phyloP scores from a whole-genome alignment of 1,140 invertebrate genomes.

The Prorops nasuta region DNA sequence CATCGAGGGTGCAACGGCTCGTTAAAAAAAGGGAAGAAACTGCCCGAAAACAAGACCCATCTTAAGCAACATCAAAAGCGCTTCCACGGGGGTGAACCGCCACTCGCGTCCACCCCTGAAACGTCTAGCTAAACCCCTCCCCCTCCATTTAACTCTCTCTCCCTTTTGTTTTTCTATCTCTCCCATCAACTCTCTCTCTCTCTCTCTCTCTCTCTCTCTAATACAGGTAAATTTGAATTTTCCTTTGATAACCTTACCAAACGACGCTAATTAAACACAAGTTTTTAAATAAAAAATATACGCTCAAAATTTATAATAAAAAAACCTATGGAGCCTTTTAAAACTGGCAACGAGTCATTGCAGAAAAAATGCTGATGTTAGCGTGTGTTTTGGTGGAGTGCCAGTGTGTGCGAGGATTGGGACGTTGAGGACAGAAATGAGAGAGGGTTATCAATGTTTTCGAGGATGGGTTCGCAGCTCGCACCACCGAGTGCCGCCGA shows the following conservation, averaged over 20 bases:
- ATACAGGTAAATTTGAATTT: no score
- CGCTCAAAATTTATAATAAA: no score
- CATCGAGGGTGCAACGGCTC: not conserved
- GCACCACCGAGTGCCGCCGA: conserved; percentile 34
- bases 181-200: conserved; percentile 10
- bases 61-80: conserved; percentile 34
- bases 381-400: no score
- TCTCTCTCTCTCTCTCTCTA: conserved; percentile 4
- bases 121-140: not conserved
- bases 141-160: not conserved
- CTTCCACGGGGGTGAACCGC: conserved; percentile 30
- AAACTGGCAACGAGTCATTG: no score
- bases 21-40: conserved; percentile 17
- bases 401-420: not conserved
- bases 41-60: conserved; percentile 20
- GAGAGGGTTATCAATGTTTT: not conserved
- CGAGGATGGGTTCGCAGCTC: conserved; percentile 13
- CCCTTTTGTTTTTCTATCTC: conserved; percentile 14
- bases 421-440: not conserved
- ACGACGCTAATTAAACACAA: no score
- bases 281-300: no score
- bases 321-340: no score
- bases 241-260: no score
- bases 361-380: no score
- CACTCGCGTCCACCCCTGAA: not conserved